Conservation (phyloP, 2,113 vertebrate genomes). For the Daboia siamensis region DNA sequence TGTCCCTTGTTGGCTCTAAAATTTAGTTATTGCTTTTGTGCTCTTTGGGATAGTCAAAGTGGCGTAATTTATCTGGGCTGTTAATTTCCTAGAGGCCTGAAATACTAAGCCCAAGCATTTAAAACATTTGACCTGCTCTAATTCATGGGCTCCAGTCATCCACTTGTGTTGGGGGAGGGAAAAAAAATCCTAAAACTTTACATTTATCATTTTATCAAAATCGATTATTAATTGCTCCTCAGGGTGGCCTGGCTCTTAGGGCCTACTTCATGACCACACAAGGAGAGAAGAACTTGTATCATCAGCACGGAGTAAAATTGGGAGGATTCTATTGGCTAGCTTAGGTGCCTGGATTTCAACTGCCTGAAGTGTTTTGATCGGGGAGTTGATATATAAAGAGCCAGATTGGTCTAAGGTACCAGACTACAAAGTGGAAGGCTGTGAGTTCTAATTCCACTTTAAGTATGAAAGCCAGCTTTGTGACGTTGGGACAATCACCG, state of each 20-base stretch:
- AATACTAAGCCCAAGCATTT: neutral
- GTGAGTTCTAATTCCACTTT: no score
- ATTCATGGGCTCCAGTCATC: neutral
- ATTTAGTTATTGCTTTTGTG: neutral
- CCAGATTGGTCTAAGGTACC: no score
- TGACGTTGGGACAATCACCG: no score
- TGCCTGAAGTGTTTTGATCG: neutral
- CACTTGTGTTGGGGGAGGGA: neutral
- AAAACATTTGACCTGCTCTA: neutral
- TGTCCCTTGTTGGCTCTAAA: neutral
- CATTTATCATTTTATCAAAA: neutral
- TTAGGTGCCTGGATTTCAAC: neutral
- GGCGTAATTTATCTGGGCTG: neutral
- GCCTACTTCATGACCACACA: neutral
- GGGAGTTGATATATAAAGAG: neutral
- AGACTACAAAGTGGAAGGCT: no score
- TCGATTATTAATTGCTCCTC: neutral
- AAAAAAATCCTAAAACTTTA: neutral
- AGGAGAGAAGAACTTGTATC: neutral
- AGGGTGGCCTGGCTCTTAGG: neutral
- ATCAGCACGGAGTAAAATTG: neutral
- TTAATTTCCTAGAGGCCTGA: neutral
- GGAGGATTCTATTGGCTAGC: neutral
- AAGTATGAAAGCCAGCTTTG: no score
- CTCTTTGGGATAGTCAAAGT: neutral